Evolutionary conservation across 2,797 vertebrate genomes (phyloP).

Genomic region (Sebastes matsubarae): DNA sequence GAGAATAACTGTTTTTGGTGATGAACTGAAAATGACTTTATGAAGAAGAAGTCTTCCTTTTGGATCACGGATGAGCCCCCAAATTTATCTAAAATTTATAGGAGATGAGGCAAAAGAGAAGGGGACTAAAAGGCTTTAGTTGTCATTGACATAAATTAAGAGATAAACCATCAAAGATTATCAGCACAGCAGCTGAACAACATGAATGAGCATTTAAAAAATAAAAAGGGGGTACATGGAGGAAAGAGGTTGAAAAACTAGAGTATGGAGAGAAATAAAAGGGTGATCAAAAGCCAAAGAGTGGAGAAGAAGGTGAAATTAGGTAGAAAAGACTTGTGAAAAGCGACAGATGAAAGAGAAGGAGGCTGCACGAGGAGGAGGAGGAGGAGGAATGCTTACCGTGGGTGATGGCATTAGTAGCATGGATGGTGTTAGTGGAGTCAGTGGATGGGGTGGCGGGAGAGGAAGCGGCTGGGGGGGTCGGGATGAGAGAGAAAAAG

Average conservation of each 20-base stretch:
- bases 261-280: not conserved
- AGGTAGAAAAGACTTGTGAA: not conserved
- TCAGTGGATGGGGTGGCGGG: constrained; percentile 55
- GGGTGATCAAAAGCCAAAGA: not conserved
- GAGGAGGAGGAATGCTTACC: constrained; percentile 59
- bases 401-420: constrained; percentile 66
- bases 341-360: not conserved
- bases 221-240: not conserved
- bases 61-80: not conserved
- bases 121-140: not conserved
- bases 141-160: not conserved
- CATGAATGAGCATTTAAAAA: not conserved
- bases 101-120: not conserved
- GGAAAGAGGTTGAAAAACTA: not conserved
- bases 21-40: not conserved
- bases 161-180: not conserved
- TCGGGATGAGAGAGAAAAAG: constrained; percentile 43
- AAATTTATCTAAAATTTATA: not conserved
- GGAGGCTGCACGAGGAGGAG: not conserved
- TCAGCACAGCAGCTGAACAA: not conserved
- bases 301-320: not conserved
- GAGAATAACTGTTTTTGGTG: not conserved
- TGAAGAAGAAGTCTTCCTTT: not conserved
- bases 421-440: constrained; percentile 73
- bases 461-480: constrained; percentile 60